Percentiles rank a stretch among this genome's conserved stretches.
Evolutionary conservation across 2,797 vertebrate species (phyloP).

Genomic region (Rousettus madagascariensis): DNA sequence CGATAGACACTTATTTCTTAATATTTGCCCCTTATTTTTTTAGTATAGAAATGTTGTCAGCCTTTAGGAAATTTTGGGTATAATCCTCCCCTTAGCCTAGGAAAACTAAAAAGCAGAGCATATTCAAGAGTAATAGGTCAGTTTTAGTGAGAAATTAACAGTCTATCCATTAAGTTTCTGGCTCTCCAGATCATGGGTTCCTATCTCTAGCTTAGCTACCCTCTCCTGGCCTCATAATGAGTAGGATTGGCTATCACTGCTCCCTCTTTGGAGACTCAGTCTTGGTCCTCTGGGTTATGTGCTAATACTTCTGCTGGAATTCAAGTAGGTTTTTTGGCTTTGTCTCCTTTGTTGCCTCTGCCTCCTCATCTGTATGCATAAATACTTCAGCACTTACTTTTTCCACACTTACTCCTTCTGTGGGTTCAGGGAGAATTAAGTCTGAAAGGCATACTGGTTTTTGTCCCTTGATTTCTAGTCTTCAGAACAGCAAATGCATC

Average conservation of each 20-base stretch:
- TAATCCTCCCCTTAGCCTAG: background rate
- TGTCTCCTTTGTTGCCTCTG: background rate
- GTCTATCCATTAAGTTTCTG: background rate
- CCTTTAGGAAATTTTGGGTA: background rate
- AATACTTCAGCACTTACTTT: constrained; percentile 42
- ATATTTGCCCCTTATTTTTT: constrained; percentile 47
- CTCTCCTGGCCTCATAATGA: background rate
- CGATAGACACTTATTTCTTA: background rate
- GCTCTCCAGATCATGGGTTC: background rate
- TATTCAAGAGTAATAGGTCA: constrained; percentile 31
- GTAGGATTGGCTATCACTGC: background rate
- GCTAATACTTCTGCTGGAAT: background rate
- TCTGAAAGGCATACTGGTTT: constrained; percentile 49
- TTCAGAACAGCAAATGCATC: background rate
- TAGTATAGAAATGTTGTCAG: background rate
- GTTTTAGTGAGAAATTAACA: background rate
- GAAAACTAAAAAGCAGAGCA: background rate
- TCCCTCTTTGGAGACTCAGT: background rate
- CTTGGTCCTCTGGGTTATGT: background rate
- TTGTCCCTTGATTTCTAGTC: constrained; percentile 41
- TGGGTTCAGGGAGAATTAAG: constrained; percentile 39
- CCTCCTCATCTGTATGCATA: constrained; percentile 39
- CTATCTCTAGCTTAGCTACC: background rate
- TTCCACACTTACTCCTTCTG: constrained; percentile 22
- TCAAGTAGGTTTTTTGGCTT: background rate